Conservation (phyloP, 2,113 vertebrate species). For the Stegostoma tigrinum region DNA sequence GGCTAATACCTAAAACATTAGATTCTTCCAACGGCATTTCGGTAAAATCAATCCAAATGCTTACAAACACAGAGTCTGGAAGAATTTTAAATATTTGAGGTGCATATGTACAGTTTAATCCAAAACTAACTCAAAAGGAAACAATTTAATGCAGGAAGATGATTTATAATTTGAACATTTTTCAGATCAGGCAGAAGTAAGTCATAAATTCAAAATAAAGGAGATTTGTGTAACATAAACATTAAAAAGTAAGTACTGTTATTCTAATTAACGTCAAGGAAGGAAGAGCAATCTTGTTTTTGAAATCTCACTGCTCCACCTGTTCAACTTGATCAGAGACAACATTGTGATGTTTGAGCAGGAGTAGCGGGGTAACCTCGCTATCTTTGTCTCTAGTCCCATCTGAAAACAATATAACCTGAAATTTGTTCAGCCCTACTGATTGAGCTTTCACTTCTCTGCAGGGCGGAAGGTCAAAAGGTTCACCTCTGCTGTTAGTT, state of each 20-base stretch:
- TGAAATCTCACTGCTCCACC: constrained; percentile 2
- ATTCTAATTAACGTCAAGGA: constrained; percentile 28
- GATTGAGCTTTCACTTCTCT: constrained; percentile 27
- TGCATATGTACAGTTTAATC: background rate
- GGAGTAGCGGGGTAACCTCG: background rate
- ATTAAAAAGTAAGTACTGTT: constrained; percentile 21
- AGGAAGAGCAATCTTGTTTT: constrained; percentile 27
- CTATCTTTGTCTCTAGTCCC: constrained; percentile 16
- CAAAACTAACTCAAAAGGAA: background rate
- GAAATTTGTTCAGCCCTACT: constrained; percentile 35
- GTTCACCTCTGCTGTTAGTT: constrained; percentile 34
- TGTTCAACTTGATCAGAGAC: constrained; percentile 33
- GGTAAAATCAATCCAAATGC: background rate
- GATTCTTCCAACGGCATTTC: background rate
- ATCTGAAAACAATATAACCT: constrained; percentile 31
- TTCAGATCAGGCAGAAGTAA: constrained; percentile 8
- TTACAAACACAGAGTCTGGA: background rate
- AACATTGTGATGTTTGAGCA: constrained; percentile 7
- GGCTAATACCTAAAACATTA: background rate
- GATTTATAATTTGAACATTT: constrained; percentile 18
- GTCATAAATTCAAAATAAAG: constrained; percentile 21
- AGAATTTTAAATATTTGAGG: background rate
- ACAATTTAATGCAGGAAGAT: background rate
- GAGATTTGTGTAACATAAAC: background rate
- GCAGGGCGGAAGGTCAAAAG: constrained; percentile 28